Evolutionary conservation across 2,113 vertebrate genomes (phyloP).

Genomic region (Amphiprion ocellaris): DNA sequence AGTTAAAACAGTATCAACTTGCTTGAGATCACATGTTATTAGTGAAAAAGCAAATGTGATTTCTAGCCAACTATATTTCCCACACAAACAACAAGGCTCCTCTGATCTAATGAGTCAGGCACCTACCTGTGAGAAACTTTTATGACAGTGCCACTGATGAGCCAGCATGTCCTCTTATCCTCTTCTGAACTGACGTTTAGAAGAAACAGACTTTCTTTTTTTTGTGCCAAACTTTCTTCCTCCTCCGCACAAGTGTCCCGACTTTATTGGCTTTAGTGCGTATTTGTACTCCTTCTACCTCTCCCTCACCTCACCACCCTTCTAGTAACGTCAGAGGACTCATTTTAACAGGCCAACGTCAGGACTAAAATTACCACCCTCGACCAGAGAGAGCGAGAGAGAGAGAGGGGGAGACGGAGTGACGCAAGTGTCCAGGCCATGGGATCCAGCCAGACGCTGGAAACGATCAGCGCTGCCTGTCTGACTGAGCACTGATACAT

Average conservation of each 20-base stretch:
- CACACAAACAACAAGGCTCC: background rate
- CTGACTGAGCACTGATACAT: slow-evolving; percentile 56
- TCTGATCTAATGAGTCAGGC: background rate
- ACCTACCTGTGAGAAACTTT: slow-evolving; percentile 64
- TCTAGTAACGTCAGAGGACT: slow-evolving; percentile 48
- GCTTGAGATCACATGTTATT: background rate
- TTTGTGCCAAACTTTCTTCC: background rate
- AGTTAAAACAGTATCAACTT: background rate
- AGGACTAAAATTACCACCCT: slow-evolving; percentile 67
- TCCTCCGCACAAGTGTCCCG: background rate
- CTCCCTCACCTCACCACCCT: slow-evolving; percentile 31
- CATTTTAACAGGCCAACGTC: slow-evolving; percentile 62
- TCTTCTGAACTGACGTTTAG: background rate
- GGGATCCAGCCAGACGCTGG: slow-evolving; percentile 36
- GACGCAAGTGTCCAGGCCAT: slow-evolving; percentile 40
- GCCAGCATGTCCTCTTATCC: slow-evolving; percentile 46
- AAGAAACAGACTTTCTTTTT: background rate
- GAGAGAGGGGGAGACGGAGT: slow-evolving; percentile 27
- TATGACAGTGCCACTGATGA: slow-evolving; percentile 29
- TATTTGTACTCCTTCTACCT: slow-evolving; percentile 46
- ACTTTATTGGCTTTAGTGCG: background rate
- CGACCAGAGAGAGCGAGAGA: slow-evolving; percentile 8
- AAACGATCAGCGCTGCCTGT: slow-evolving; percentile 47
- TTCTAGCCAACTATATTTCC: background rate
- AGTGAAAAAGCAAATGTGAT: too few relatives aligned